Percentiles rank a stretch among this genome's conserved stretches.
phyloP scores from a whole-genome alignment of 2,113 vertebrate species.

The Sturnus vulgaris region DNA sequence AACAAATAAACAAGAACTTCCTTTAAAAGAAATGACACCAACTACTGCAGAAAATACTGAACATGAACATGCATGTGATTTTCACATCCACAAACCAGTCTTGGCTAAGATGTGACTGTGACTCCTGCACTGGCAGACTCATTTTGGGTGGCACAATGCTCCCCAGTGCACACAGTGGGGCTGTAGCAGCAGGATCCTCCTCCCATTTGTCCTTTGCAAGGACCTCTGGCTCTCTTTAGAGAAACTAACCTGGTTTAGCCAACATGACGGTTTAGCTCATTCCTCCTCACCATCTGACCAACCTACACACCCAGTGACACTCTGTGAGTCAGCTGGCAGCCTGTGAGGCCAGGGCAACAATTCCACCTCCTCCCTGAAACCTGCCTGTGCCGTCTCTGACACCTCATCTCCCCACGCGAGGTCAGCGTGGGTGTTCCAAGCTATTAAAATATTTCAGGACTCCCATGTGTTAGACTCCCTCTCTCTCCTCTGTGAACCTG shows the following conservation, averaged over 20 bases:
- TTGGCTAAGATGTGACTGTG: neutral
- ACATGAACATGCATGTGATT: neutral
- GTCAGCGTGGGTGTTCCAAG: neutral
- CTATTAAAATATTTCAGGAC: neutral
- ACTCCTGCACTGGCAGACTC: neutral
- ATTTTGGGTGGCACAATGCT: neutral
- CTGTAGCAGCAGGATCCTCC: neutral
- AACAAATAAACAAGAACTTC: neutral
- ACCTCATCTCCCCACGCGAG: neutral
- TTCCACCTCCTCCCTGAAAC: conserved; percentile 16
- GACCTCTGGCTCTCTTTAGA: neutral
- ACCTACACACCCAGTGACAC: neutral
- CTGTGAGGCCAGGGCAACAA: neutral
- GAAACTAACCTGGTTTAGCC: neutral
- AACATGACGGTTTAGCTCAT: neutral
- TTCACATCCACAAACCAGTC: neutral
- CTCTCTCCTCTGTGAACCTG: neutral
- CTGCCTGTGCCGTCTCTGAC: neutral
- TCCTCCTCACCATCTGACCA: neutral
- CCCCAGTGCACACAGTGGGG: fast-evolving
- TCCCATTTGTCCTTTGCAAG: fast-evolving
- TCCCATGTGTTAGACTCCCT: neutral
- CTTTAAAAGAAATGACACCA: neutral
- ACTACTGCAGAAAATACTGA: neutral
- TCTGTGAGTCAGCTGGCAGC: neutral